phyloP scores from a whole-genome alignment of 2,113 vertebrate species.

The Neogobius melanostomus region DNA sequence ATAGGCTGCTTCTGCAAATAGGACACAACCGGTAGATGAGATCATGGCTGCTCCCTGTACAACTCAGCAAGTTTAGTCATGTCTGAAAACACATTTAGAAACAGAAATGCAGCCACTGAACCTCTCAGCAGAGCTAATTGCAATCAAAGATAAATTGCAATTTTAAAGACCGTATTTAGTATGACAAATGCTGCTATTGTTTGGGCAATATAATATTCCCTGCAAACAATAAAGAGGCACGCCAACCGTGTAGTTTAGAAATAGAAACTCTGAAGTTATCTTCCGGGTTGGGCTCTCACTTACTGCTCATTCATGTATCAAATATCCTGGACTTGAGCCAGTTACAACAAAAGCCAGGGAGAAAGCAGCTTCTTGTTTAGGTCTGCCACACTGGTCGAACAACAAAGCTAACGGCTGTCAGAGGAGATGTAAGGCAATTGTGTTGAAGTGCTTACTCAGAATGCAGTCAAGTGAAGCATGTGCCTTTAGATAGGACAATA shows the following conservation, averaged over 20 bases:
- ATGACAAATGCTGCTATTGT: too few species aligned
- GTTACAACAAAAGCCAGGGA: constrained; percentile 16
- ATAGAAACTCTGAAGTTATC: not conserved
- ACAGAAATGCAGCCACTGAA: too few species aligned
- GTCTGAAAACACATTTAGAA: not conserved
- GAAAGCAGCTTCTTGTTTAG: constrained; percentile 6
- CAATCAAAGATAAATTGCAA: too few species aligned
- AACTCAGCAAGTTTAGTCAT: constrained; percentile 5
- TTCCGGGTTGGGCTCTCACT: not conserved
- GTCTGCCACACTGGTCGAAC: constrained; percentile 37
- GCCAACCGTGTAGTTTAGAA: too few species aligned
- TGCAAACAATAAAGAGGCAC: too few species aligned
- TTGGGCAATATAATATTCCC: too few species aligned
- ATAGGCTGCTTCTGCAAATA: constrained; percentile 1
- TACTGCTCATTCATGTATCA: not conserved
- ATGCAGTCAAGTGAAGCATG: not conserved
- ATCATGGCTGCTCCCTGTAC: not conserved
- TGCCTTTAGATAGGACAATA: not conserved
- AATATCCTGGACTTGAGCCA: constrained; percentile 5
- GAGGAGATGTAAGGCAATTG: constrained; percentile 25
- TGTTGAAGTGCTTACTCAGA: constrained; percentile 17
- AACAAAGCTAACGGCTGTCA: constrained; percentile 15
- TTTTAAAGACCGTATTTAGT: too few species aligned
- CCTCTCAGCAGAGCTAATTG: too few species aligned
- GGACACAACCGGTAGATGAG: not conserved